Base-by-base conservation (phyloP, 2,113 vertebrate species). In the Garra rufa region DNA sequence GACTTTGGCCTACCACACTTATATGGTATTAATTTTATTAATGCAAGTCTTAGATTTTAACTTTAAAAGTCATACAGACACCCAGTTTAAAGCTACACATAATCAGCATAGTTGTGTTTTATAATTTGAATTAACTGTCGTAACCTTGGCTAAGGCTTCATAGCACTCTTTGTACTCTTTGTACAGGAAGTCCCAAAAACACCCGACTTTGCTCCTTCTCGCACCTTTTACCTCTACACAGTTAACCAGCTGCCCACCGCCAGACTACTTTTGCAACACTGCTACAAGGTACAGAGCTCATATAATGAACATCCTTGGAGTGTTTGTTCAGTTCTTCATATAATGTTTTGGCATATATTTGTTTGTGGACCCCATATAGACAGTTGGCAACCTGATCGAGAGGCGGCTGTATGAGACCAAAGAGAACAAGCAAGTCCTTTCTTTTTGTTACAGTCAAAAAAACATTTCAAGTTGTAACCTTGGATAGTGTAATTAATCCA, bases 181-280 rank as follows among this genome's bases (percentile, higher is more conserved):
- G 74, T 13, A 28, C 78, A 99, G 97, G 97, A 99, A 94, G 96
- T 99, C 87, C 97, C 97, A 21, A 99, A 99, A 91, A 98, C 97
- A 0, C 97, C 97, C 0, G 97, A 99, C 90, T 96, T 96, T 0
- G 97, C 97, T 0, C 97, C 97, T 0, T 98, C 97, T 61, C 94
- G 97, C 67, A 99, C 97, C 17, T 98, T 99, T 92, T 99, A 98
- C 91, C 94, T 99, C 73, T 99, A 98, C 86, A 95, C 97, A 0
- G 97, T 97, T 76, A 97, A 96, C 83, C 92, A 96, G 38, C 92
- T 94, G 5, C 88, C 96, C 0, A 94, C 95, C 0, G 95, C 96
- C 0, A 94, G 96, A 13, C 95, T 98, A 94, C 91, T 98, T 85
- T 93, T 98, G 30, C 96, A 98, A 87, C 91, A 94, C 28, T 98